Evolutionary conservation across 2,888 invertebrate genomes (phyloP).

Genomic region (Monoplex corrugatus): DNA sequence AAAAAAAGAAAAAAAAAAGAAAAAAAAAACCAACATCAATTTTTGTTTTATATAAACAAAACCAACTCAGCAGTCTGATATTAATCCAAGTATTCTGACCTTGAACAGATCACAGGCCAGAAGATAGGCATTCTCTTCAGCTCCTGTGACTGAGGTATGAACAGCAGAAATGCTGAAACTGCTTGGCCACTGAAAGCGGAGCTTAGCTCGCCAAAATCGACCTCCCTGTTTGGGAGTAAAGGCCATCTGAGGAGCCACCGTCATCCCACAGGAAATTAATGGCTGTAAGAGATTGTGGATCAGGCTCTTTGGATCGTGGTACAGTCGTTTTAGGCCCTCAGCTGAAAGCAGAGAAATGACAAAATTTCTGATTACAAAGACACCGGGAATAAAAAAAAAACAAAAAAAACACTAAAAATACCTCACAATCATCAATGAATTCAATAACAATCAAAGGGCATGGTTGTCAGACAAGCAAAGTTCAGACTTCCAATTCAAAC

Average conservation of each 20-base stretch:
- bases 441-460: background rate
- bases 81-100: no score
- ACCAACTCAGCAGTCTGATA: no score
- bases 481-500: background rate
- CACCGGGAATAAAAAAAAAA: background rate
- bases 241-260: constrained; percentile 46
- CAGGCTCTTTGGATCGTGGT: constrained; percentile 57
- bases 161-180: constrained; percentile 54
- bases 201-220: constrained; percentile 52
- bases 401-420: background rate
- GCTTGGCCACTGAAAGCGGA: constrained; percentile 60
- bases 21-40: background rate
- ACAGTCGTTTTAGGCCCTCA: constrained; percentile 46
- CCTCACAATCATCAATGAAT: background rate
- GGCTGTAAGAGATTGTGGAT: constrained; percentile 58
- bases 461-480: no score
- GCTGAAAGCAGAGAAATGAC: constrained; percentile 53
- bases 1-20: background rate
- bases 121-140: constrained; percentile 60
- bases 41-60: background rate
- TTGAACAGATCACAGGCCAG: constrained; percentile 59
- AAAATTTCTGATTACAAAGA: background rate
- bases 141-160: constrained; percentile 48
- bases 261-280: constrained; percentile 49
- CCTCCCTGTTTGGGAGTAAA: constrained; percentile 44